Percentiles rank a stretch among this genome's conserved stretches.
Conservation (phyloP, 2,113 vertebrate species). For the Pogonocichla stellata region DNA sequence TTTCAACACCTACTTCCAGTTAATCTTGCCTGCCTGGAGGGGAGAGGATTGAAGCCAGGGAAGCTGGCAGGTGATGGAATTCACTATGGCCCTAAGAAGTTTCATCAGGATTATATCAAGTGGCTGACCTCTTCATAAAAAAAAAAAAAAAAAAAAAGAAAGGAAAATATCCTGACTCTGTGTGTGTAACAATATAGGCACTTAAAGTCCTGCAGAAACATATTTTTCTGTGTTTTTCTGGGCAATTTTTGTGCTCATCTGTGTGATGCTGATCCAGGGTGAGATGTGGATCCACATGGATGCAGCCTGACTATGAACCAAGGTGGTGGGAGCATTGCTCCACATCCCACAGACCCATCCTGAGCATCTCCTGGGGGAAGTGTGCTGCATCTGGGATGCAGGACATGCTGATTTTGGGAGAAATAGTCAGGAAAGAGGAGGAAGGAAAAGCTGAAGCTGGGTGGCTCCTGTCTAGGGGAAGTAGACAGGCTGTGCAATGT, state of each 20-base stretch:
- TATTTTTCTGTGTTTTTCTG: not conserved
- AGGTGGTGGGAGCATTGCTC: not conserved
- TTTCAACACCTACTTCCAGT: not conserved
- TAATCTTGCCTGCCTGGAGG: not conserved
- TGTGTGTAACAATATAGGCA: not conserved
- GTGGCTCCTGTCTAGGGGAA: not conserved
- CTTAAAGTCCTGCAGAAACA: not conserved
- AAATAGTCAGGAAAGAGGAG: not conserved
- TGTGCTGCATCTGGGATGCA: not conserved
- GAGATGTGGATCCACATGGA: fast-evolving
- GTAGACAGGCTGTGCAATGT: fast-evolving
- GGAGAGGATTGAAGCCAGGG: not conserved
- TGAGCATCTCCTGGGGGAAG: not conserved
- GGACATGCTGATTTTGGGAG: not conserved
- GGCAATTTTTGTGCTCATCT: not conserved
- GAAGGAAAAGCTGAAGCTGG: not conserved
- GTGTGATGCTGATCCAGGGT: not conserved
- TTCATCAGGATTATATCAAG: not conserved
- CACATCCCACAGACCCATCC: not conserved
- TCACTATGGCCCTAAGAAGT: not conserved
- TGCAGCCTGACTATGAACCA: not conserved
- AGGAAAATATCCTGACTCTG: fast-evolving
- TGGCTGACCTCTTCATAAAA: not conserved
- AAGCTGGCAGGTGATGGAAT: not conserved
- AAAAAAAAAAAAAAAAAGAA: too few relatives aligned